Evolutionary conservation across 2,888 invertebrate species (phyloP).

Genomic region (Calliopum simillimum): DNA sequence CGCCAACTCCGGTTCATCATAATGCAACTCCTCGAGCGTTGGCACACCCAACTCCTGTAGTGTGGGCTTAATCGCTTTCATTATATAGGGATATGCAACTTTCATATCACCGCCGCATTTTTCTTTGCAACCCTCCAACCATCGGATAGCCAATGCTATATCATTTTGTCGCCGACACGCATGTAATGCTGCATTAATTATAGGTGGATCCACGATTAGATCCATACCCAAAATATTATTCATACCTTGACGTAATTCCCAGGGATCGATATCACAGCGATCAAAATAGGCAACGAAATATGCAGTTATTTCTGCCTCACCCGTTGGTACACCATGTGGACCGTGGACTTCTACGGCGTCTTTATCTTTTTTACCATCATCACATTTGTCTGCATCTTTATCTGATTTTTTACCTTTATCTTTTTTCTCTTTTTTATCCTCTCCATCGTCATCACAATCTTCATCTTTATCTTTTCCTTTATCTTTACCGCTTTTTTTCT

Average conservation of each 20-base stretch:
- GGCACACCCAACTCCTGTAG: constrained; percentile 90
- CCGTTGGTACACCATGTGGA: constrained; percentile 5
- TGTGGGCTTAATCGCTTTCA: constrained; percentile 90
- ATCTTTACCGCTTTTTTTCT: background rate
- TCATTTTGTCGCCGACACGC: constrained; percentile 95
- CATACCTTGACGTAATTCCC: constrained; percentile 91
- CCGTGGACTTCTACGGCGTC: too few species aligned
- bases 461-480: background rate
- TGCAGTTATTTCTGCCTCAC: constrained; percentile 67
- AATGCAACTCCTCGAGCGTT: constrained; percentile 93
- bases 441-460: background rate
- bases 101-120: constrained; percentile 81
- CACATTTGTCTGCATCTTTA: background rate
- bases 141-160: constrained; percentile 88
- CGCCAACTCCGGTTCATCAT: constrained; percentile 93
- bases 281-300: constrained; percentile 73
- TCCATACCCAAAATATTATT: constrained; percentile 88
- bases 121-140: constrained; percentile 87
- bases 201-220: constrained; percentile 88
- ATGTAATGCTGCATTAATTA: constrained; percentile 83
- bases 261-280: constrained; percentile 86
- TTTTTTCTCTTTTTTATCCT: background rate
- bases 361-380: background rate
- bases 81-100: constrained; percentile 84
- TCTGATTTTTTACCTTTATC: too few species aligned